Evolutionary conservation across 37 sponge, comb jelly and placozoan genomes (phyloP), one percentile per base, ranked within the genome.

Genomic region (Mnemiopsis leidyi): DNA sequence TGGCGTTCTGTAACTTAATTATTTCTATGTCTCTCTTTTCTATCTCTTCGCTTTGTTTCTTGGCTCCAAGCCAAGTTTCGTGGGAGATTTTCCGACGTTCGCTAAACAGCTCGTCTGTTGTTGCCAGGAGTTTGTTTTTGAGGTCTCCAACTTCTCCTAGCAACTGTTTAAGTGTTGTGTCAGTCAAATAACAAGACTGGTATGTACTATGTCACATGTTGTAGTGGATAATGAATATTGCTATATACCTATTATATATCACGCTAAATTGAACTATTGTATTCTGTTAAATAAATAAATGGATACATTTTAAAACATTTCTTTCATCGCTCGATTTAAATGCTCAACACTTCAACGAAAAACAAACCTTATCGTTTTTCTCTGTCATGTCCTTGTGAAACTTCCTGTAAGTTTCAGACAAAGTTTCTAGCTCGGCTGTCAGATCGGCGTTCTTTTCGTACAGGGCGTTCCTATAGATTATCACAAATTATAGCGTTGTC

Each of bases 311-410:
- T n/a, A n/a, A n/a, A n/a, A n/a, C n/a, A n/a, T n/a, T n/a, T n/a
- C n/a, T n/a, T n/a, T n/a, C n/a, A n/a, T n/a, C n/a, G n/a, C n/a
- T n/a, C n/a, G n/a, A n/a, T n/a, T n/a, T n/a, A n/a, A n/a, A n/a
- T n/a, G n/a, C n/a, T n/a, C n/a, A n/a, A n/a, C n/a, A n/a, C n/a
- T n/a, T n/a, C n/a, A n/a, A 71, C 7, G 23, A 29, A 30, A 23
- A n/a, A 18, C 7, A 23, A 36, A 85, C 48, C 61, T 85, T 85
- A 39, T 85, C 36, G 24, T 40, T 85, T 61, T 85, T 85, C 30
- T 85, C 90, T 21, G 61, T 39, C 40, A 40, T 40, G 0, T 85
- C 90, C 48, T 85, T 85, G 48, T 85, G 90, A 39, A 85, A 85
- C 36, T 35, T 39, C 90, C 32, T 38, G 90, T 40, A 85, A 5